A percentile compares a stretch with the other conserved stretches of the same genome.
Evolutionary conservation across 2,888 invertebrate species (phyloP).

Genomic region (Morpho achilles): DNA sequence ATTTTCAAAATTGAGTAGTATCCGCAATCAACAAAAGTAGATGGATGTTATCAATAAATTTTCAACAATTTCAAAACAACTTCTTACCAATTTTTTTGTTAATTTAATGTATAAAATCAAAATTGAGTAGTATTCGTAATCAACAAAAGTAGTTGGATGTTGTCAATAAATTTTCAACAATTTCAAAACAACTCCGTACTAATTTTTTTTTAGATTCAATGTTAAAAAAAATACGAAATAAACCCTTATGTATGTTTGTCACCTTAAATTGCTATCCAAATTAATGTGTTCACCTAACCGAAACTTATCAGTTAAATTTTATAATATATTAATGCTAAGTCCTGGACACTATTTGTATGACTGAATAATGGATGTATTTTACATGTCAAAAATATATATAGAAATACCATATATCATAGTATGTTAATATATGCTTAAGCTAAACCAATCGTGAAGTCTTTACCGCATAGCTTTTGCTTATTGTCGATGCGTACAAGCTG

Average conservation of each 20-base stretch:
- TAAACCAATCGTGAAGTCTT: constrained; percentile 24
- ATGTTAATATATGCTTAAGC: constrained; percentile 22
- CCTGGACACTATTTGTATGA: constrained; percentile 22
- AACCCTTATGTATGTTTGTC: not conserved
- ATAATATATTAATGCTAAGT: constrained; percentile 16
- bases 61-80: no score
- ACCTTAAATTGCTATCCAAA: constrained; percentile 12
- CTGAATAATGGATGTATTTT: constrained; percentile 11
- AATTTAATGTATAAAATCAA: no score
- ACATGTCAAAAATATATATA: constrained; percentile 31
- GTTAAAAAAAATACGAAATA: constrained; percentile 8
- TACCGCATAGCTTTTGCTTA: constrained; percentile 41
- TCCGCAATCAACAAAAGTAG: no score
- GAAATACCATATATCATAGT: constrained; percentile 19
- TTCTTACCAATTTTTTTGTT: no score
- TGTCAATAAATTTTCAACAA: no score
- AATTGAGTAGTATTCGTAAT: no score
- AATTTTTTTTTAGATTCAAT: not conserved
- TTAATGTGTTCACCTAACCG: constrained; percentile 3
- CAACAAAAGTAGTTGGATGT: no score
- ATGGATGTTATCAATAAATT: not conserved
- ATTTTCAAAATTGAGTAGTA: no score
- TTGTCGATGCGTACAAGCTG: constrained; percentile 72
- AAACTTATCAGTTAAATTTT: constrained; percentile 6
- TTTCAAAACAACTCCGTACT: not conserved